Percentiles rank a stretch among this genome's conserved stretches.
These are phyloP conservation scores for Coleophora flavipennella DNA, from an alignment of 2,888 invertebrate genomes.

Conservation along the genomic window DNA sequence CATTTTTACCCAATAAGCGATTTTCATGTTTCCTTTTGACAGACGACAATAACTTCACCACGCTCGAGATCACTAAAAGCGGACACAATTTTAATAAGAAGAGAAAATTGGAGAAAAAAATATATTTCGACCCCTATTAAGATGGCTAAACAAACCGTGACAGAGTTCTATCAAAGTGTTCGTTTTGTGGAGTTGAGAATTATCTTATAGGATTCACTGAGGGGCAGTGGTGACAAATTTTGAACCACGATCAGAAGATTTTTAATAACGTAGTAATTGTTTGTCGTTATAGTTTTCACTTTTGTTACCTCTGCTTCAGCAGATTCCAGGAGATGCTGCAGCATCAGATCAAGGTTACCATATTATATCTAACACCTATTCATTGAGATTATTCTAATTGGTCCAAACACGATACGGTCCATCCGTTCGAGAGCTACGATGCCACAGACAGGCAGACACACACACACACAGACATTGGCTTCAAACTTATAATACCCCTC, in stretches of 20 bases:
- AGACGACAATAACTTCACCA: slow-evolving; percentile 18
- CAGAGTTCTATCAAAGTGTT: slow-evolving; percentile 29
- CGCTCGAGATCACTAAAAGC: slow-evolving; percentile 36
- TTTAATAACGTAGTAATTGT: too few species aligned
- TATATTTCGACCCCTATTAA: slow-evolving; percentile 33
- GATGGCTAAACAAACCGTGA: slow-evolving; percentile 56
- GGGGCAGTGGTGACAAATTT: neutral
- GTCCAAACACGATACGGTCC: too few species aligned
- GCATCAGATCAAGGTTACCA: too few species aligned
- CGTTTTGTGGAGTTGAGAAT: neutral
- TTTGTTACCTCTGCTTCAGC: too few species aligned
- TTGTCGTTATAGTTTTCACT: too few species aligned
- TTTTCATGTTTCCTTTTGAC: slow-evolving; percentile 5
- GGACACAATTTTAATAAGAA: slow-evolving; percentile 10
- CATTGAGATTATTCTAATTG: too few species aligned
- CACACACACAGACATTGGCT: too few species aligned
- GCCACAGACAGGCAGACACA: too few species aligned
- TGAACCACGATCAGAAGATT: neutral
- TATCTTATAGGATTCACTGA: neutral
- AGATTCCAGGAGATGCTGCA: too few species aligned
- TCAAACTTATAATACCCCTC: too few species aligned
- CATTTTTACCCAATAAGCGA: slow-evolving; percentile 2
- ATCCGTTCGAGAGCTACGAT: too few species aligned
- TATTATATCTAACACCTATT: too few species aligned
- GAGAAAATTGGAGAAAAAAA: slow-evolving; percentile 7